Percentiles rank a stretch among this genome's conserved stretches.
Evolutionary conservation across 2,888 invertebrate species (phyloP).

Genomic region (Petrolisthes cinctipes): DNA sequence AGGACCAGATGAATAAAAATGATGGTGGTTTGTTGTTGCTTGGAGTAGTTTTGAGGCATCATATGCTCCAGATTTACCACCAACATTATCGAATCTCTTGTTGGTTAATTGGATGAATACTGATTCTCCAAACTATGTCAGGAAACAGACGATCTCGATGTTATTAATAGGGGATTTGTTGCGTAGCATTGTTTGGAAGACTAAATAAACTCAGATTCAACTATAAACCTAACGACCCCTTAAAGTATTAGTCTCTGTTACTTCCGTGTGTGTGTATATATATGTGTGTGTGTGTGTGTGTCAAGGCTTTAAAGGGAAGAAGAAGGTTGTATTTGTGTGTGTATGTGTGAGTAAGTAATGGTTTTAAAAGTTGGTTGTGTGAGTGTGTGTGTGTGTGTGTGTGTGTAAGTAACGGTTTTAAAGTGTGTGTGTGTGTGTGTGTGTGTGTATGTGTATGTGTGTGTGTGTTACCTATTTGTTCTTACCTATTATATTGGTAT

Average conservation of each 20-base stretch:
- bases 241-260: neutral
- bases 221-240: too few relatives aligned
- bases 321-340: constrained; percentile 8
- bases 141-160: too few relatives aligned
- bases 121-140: too few relatives aligned
- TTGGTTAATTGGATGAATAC: too few relatives aligned
- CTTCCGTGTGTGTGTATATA: neutral
- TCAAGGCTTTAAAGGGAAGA: neutral
- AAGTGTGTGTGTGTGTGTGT: constrained; percentile 14
- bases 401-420: neutral
- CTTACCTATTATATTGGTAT: neutral
- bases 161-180: too few relatives aligned
- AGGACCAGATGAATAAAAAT: too few relatives aligned
- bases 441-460: constrained; percentile 13
- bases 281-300: constrained; percentile 4
- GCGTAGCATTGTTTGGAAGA: too few relatives aligned
- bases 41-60: too few relatives aligned
- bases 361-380: neutral
- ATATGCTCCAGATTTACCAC: too few relatives aligned
- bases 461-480: constrained; percentile 9
- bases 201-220: too few relatives aligned
- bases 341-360: constrained; percentile 11
- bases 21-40: too few relatives aligned
- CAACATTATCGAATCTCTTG: too few relatives aligned
- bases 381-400: neutral